These are phyloP conservation scores for Alethe diademata DNA, from an alignment of 2,113 vertebrate species.

Conservation along the genomic window DNA sequence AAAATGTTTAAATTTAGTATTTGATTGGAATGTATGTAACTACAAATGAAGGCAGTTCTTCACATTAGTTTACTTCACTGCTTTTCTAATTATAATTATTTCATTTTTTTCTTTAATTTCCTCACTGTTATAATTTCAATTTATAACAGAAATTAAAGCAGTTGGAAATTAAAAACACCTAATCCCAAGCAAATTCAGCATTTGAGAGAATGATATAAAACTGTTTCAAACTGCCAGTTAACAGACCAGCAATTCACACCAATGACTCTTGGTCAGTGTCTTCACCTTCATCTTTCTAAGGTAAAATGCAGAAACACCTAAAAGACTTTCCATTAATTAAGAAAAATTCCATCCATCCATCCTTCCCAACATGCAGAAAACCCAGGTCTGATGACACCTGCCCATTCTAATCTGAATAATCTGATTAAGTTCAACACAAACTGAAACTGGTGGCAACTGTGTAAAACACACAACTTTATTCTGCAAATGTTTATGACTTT, in stretches of 20 bases:
- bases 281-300: not conserved
- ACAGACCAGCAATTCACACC: not conserved
- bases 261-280: not conserved
- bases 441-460: not conserved
- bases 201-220: not conserved
- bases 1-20: not conserved
- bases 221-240: not conserved
- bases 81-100: not conserved
- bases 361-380: not conserved
- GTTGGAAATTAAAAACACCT: not conserved
- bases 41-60: not conserved
- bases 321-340: not conserved
- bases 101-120: not conserved
- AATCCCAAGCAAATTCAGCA: not conserved
- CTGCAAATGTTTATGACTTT: not conserved
- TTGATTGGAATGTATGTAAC: not conserved
- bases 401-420: not conserved
- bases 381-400: not conserved
- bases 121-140: not conserved
- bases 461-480: slow-evolving; percentile 27
- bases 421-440: not conserved
- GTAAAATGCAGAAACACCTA: not conserved
- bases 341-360: not conserved
- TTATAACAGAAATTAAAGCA: not conserved
- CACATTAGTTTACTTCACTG: not conserved